A percentile compares a stretch with the other conserved stretches of the same genome.
Evolutionary conservation across 1,140 invertebrate genomes (phyloP).

Genomic region (Leptinotarsa defecta): DNA sequence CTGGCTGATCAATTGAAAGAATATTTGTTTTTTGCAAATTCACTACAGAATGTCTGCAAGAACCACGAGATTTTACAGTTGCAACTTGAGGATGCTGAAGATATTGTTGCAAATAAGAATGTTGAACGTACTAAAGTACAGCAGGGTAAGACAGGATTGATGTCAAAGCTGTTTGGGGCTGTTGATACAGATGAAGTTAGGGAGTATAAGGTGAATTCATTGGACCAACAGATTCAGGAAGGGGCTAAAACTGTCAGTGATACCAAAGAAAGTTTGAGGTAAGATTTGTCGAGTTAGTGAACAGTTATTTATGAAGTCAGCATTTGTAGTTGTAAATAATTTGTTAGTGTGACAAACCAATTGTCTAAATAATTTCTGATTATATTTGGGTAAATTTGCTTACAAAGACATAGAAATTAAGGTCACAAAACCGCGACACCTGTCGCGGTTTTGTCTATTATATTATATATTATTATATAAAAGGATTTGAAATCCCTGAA

Average conservation of each 20-base stretch:
- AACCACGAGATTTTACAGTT: conserved; percentile 77
- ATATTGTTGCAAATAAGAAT: conserved; percentile 62
- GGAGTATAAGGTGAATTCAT: conserved; percentile 70
- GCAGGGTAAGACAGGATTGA: conserved; percentile 71
- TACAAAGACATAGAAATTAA: no score
- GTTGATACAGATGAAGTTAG: conserved; percentile 80
- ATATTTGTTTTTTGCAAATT: conserved; percentile 77
- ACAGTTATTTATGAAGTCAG: no score
- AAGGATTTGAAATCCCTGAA: no score
- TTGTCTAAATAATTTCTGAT: no score
- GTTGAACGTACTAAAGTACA: conserved; percentile 60
- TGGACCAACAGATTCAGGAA: conserved; percentile 75
- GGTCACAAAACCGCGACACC: no score
- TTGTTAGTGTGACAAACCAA: no score
- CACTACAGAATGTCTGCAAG: conserved; percentile 74
- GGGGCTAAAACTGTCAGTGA: conserved; percentile 65
- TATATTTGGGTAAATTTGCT: no score
- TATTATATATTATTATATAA: no score
- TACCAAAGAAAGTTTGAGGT: conserved; percentile 68
- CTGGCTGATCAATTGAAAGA: conserved; percentile 84
- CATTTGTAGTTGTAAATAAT: no score
- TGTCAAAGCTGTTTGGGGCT: conserved; percentile 76
- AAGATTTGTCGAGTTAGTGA: background rate
- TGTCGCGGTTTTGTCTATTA: no score
- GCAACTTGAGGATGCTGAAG: conserved; percentile 71